phyloP scores from a whole-genome alignment of 2,888 invertebrate species.

The Apocheima hispidaria region DNA sequence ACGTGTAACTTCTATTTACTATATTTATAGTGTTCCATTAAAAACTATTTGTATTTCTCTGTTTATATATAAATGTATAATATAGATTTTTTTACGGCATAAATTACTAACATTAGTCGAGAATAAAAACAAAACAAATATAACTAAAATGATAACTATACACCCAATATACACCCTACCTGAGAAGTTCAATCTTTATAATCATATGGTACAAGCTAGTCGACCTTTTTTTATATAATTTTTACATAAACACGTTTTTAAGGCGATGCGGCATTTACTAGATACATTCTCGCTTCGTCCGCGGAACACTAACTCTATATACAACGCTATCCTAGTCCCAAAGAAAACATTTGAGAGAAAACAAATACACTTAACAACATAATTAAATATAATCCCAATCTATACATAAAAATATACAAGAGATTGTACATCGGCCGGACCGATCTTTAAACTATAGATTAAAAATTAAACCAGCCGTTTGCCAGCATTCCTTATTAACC shows the following conservation, averaged over 20 bases:
- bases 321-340: slow-evolving; percentile 49
- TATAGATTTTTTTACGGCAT: slow-evolving; percentile 80
- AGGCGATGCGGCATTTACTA: slow-evolving; percentile 77
- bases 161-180: slow-evolving; percentile 83
- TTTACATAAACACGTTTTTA: slow-evolving; percentile 67
- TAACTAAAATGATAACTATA: slow-evolving; percentile 80
- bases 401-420: slow-evolving; percentile 84
- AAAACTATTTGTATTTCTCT: slow-evolving; percentile 85
- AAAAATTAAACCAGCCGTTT: slow-evolving; percentile 56
- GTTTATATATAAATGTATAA: slow-evolving; percentile 77
- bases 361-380: slow-evolving; percentile 72
- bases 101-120: slow-evolving; percentile 84
- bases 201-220: slow-evolving; percentile 78
- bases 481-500: slow-evolving; percentile 50
- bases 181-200: slow-evolving; percentile 58
- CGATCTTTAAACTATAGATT: slow-evolving; percentile 71
- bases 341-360: slow-evolving; percentile 64
- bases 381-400: slow-evolving; percentile 84
- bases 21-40: slow-evolving; percentile 82
- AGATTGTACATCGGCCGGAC: slow-evolving; percentile 77
- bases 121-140: slow-evolving; percentile 71
- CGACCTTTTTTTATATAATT: no score
- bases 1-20: slow-evolving; percentile 80
- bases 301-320: slow-evolving; percentile 55
- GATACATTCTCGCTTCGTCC: slow-evolving; percentile 54